phyloP scores from a whole-genome alignment of 2,888 invertebrate genomes.

The Paralinhomoeus sp. region DNA sequence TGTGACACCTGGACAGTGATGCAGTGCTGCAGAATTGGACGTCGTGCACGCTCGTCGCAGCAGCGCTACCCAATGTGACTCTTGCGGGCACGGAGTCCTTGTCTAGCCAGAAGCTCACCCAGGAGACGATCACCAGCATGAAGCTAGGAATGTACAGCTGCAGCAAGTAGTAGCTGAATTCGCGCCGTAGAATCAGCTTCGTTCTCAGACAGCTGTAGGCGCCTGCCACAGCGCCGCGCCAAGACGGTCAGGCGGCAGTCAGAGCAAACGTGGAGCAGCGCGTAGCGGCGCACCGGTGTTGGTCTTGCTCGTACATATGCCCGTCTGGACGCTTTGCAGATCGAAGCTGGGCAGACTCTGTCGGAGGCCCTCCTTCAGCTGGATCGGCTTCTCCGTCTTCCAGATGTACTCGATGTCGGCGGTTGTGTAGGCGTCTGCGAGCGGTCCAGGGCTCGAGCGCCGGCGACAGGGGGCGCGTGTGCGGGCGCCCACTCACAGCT shows the following conservation, averaged over 20 bases:
- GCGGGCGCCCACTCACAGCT: constrained; percentile 84
- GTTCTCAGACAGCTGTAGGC: constrained; percentile 94
- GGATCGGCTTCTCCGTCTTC: constrained; percentile 69
- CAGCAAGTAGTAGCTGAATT: constrained; percentile 95
- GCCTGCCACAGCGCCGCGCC: constrained; percentile 53
- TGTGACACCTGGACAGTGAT: constrained; percentile 47
- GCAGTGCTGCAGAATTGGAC: too few relatives aligned
- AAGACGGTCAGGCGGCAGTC: too few relatives aligned
- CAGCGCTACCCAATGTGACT: constrained; percentile 19
- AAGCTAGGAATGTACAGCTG: constrained; percentile 97
- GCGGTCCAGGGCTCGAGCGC: too few relatives aligned
- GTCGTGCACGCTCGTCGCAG: too few relatives aligned
- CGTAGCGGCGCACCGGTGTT: constrained; percentile 51
- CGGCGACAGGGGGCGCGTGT: too few relatives aligned
- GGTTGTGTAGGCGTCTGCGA: constrained; percentile 78
- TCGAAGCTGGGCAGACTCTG: constrained; percentile 60
- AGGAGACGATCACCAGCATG: constrained; percentile 43
- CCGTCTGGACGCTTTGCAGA: constrained; percentile 73
- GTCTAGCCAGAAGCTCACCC: constrained; percentile 40
- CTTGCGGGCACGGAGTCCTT: constrained; percentile 25
- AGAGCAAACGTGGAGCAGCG: too few relatives aligned
- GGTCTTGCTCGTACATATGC: constrained; percentile 85
- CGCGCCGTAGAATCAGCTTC: constrained; percentile 78
- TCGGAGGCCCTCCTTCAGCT: constrained; percentile 45
- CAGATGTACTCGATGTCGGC: constrained; percentile 76